Percentiles rank a stretch among this genome's conserved stretches.
Conservation (phyloP, 2,797 vertebrate genomes). For the Odontamblyopus lacepedii region DNA sequence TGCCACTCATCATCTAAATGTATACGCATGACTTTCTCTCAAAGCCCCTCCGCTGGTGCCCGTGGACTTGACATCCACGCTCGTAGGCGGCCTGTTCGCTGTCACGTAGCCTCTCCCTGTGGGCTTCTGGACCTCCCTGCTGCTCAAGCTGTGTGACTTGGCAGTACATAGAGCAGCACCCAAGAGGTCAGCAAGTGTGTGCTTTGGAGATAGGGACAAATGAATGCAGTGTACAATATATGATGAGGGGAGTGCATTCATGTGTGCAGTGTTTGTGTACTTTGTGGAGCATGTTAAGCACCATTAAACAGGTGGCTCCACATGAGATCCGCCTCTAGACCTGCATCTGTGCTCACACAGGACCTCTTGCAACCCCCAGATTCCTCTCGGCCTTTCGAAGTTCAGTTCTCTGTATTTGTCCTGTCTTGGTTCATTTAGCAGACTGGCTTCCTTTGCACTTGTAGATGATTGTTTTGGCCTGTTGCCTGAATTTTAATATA, state of each 20-base stretch:
- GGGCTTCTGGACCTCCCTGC: slow-evolving; percentile 73
- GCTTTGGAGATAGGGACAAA: slow-evolving; percentile 18
- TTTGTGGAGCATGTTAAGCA: slow-evolving; percentile 48
- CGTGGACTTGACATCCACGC: slow-evolving; percentile 30
- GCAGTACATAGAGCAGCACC: slow-evolving; percentile 65
- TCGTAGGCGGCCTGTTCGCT: slow-evolving; percentile 60
- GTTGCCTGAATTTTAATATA: slow-evolving; percentile 42
- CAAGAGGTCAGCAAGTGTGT: slow-evolving; percentile 55
- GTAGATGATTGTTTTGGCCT: slow-evolving; percentile 61
- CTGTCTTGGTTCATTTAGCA: slow-evolving; percentile 38
- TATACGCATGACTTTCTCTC: slow-evolving; percentile 16
- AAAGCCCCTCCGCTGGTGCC: slow-evolving; percentile 25
- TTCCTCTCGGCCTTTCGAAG: slow-evolving; percentile 44
- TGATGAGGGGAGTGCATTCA: slow-evolving; percentile 14
- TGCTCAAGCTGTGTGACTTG: slow-evolving; percentile 78
- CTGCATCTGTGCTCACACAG: slow-evolving; percentile 33
- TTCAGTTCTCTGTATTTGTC: slow-evolving; percentile 45
- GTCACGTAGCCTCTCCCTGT: slow-evolving; percentile 77
- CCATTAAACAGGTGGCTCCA: slow-evolving; percentile 75
- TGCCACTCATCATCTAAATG: slow-evolving; percentile 24
- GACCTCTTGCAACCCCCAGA: slow-evolving; percentile 39
- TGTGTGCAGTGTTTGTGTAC: slow-evolving; percentile 37
- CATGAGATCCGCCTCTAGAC: slow-evolving; percentile 48
- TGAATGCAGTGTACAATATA: slow-evolving; percentile 18
- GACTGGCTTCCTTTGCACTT: slow-evolving; percentile 45